phyloP scores from a whole-genome alignment of 2,888 invertebrate genomes.

The Hyppa rectilinea region DNA sequence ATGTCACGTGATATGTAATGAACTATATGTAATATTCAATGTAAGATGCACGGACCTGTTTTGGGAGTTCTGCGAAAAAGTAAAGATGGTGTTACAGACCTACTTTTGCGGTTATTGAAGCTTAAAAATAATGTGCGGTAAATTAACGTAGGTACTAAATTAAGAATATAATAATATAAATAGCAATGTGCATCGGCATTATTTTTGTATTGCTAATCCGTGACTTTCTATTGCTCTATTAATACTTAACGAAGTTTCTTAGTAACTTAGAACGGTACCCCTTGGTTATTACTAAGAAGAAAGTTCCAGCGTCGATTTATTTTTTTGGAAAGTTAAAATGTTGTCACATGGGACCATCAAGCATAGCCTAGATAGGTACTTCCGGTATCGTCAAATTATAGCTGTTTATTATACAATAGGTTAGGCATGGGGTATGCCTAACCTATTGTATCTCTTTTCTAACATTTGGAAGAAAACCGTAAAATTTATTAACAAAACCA shows the following conservation, averaged over 20 bases:
- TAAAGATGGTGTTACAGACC: conserved; percentile 17
- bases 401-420: background rate
- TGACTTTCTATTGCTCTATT: conserved; percentile 37
- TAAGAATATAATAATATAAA: conserved; percentile 22
- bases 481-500: conserved; percentile 13
- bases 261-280: conserved; percentile 31
- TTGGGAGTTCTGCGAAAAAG: conserved; percentile 29
- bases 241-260: conserved; percentile 16
- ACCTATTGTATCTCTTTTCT: too few relatives aligned
- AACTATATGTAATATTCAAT: conserved; percentile 40
- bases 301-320: conserved; percentile 1
- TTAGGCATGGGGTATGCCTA: background rate
- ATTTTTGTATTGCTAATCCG: conserved; percentile 30
- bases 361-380: background rate
- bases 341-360: background rate
- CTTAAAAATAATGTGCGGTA: conserved; percentile 13
- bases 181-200: background rate
- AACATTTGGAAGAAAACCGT: background rate
- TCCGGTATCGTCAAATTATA: background rate
- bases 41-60: conserved; percentile 33
- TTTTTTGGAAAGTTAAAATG: conserved; percentile 5
- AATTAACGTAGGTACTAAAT: conserved; percentile 25
- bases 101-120: conserved; percentile 18
- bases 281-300: conserved; percentile 12
- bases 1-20: conserved; percentile 42